phyloP scores from a whole-genome alignment of 2,113 vertebrate species.

The Naja naja region DNA sequence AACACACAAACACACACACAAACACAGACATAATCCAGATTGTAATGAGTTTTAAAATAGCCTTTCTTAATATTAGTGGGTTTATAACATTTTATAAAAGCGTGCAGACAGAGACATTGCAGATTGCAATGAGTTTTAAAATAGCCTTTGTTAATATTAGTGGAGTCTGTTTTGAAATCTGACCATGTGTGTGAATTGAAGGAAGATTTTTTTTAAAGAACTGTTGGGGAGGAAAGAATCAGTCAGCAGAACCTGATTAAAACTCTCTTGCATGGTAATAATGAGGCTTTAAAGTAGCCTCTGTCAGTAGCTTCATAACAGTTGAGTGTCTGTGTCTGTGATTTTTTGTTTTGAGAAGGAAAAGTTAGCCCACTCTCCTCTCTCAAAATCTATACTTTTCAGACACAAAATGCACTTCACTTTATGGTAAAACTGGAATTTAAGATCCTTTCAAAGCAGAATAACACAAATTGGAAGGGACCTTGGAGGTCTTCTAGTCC shows the following conservation, averaged over 20 bases:
- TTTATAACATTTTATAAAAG: too few species aligned
- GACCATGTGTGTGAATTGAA: background rate
- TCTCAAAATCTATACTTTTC: background rate
- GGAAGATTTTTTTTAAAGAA: background rate
- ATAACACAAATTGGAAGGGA: background rate
- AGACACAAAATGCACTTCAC: background rate
- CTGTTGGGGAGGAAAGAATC: background rate
- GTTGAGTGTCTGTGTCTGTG: background rate
- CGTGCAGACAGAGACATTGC: background rate
- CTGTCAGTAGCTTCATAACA: background rate
- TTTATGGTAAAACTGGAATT: background rate
- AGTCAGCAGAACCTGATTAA: background rate
- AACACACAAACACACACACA: background rate
- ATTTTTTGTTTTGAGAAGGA: background rate
- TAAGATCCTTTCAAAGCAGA: background rate
- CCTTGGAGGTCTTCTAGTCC: background rate
- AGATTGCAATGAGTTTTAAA: background rate
- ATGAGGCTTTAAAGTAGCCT: background rate
- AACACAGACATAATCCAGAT: background rate
- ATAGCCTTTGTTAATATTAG: background rate
- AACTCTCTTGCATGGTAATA: background rate
- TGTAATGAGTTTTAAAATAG: background rate
- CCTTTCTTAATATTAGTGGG: background rate
- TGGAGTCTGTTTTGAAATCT: background rate
- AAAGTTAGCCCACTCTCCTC: background rate